Percentiles rank a stretch among this genome's conserved stretches.
These are phyloP conservation scores for Anodontia alba DNA, from an alignment of 2,888 invertebrate species.

Conservation along the genomic window DNA sequence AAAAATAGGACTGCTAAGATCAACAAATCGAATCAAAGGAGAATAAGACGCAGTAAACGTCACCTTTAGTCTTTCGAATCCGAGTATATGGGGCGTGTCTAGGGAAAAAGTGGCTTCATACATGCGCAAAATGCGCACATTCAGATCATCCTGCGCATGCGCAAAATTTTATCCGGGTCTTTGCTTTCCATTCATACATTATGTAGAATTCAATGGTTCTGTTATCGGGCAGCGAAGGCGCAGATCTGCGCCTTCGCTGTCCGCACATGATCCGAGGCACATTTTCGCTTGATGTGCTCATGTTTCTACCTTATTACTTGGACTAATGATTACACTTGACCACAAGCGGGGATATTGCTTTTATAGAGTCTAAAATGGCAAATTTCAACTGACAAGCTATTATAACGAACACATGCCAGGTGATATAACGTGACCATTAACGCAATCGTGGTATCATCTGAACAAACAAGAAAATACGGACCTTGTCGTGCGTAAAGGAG, in stretches of 20 bases:
- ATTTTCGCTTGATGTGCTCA: too few species aligned
- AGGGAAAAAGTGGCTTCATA: too few species aligned
- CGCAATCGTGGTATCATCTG: neutral
- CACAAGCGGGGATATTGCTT: slow-evolving; percentile 17
- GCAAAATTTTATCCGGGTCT: too few species aligned
- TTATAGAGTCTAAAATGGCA: slow-evolving; percentile 5
- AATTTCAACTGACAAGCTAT: slow-evolving; percentile 14
- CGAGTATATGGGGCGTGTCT: too few species aligned
- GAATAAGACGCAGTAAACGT: neutral
- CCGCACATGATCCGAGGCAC: too few species aligned
- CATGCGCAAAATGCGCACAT: too few species aligned
- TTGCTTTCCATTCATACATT: too few species aligned
- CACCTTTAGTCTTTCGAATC: slow-evolving; percentile 11
- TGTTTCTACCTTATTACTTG: slow-evolving; percentile 19
- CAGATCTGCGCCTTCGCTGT: too few species aligned
- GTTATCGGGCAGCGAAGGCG: too few species aligned
- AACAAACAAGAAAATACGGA: neutral
- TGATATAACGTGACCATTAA: neutral
- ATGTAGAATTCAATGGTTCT: too few species aligned
- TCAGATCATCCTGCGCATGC: too few species aligned
- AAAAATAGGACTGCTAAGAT: neutral
- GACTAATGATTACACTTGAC: slow-evolving; percentile 7
- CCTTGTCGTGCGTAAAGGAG: neutral
- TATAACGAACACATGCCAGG: neutral
- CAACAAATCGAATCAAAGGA: slow-evolving; percentile 6